phyloP scores from a whole-genome alignment of 2,113 vertebrate genomes.

The Aldabrachelys gigantea region DNA sequence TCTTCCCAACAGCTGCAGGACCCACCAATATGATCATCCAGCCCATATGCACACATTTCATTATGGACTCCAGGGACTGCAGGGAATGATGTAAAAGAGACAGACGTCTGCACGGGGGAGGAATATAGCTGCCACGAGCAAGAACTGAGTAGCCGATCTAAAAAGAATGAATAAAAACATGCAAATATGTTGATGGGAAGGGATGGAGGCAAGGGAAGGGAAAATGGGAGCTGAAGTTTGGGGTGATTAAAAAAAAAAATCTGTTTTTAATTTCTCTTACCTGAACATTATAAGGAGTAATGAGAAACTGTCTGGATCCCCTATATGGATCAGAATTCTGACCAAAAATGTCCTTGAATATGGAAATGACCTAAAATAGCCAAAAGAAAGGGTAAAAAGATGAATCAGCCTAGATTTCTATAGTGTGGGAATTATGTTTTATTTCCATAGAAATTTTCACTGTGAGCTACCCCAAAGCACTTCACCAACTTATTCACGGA shows the following conservation, averaged over 20 bases:
- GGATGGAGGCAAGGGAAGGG: background rate
- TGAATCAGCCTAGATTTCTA: background rate
- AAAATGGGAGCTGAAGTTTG: background rate
- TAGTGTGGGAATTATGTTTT: background rate
- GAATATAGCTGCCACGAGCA: constrained; percentile 83
- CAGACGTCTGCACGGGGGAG: constrained; percentile 81
- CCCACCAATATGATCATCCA: constrained; percentile 98
- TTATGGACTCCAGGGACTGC: constrained; percentile 90
- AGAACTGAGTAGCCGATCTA: constrained; percentile 95
- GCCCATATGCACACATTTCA: constrained; percentile 97
- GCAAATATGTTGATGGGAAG: background rate
- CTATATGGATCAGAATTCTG: constrained; percentile 83
- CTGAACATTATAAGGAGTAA: constrained; percentile 93
- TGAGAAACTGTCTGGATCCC: constrained; percentile 89
- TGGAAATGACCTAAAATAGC: constrained; percentile 83
- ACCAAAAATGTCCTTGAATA: constrained; percentile 90
- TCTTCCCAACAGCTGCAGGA: constrained; percentile 92
- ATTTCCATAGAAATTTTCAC: background rate
- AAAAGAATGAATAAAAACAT: background rate
- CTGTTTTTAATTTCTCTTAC: constrained; percentile 71
- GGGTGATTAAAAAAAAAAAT: background rate
- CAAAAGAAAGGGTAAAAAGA: background rate
- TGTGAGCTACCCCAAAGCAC: background rate
- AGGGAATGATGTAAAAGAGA: constrained; percentile 91
- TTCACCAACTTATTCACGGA: background rate